A percentile compares a stretch with the other conserved stretches of the same genome.
Evolutionary conservation across 2,113 vertebrate species (phyloP).

Genomic region (Enhydra lutris): DNA sequence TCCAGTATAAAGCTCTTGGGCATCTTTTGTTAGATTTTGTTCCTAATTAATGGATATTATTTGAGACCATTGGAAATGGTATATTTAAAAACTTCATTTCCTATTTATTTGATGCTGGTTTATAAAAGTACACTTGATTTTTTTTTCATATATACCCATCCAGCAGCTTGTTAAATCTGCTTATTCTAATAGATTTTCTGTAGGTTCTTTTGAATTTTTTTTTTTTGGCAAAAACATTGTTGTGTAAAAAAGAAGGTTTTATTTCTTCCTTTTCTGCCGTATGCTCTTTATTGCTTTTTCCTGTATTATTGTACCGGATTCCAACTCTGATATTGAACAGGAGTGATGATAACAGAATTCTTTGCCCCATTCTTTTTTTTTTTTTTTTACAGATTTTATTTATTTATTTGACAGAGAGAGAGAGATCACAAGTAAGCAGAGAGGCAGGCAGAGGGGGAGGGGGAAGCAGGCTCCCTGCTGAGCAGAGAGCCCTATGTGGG

Average conservation of each 20-base stretch:
- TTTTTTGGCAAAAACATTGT: not conserved
- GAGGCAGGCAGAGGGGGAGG: too few species aligned
- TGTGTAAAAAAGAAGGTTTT: not conserved
- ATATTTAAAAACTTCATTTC: not conserved
- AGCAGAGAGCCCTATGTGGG: too few species aligned
- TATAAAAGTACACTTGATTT: not conserved
- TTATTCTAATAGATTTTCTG: not conserved
- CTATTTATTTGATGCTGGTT: not conserved
- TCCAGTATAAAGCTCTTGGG: not conserved
- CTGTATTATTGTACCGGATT: not conserved
- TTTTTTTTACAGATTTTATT: too few species aligned
- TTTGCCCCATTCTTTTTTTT: not conserved
- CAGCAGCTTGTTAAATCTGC: not conserved
- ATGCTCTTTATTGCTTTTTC: not conserved
- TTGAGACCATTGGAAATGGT: not conserved
- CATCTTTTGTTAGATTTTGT: not conserved
- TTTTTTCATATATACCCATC: not conserved
- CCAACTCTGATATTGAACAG: not conserved
- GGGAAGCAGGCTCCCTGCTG: too few species aligned
- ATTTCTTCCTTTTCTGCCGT: not conserved
- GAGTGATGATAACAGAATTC: not conserved
- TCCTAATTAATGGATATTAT: not conserved
- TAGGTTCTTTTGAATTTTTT: not conserved
- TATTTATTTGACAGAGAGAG: too few species aligned
- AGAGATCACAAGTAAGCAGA: too few species aligned